Evolutionary conservation across 2,797 vertebrate genomes (phyloP).

Genomic region (Malurus leucopterus): DNA sequence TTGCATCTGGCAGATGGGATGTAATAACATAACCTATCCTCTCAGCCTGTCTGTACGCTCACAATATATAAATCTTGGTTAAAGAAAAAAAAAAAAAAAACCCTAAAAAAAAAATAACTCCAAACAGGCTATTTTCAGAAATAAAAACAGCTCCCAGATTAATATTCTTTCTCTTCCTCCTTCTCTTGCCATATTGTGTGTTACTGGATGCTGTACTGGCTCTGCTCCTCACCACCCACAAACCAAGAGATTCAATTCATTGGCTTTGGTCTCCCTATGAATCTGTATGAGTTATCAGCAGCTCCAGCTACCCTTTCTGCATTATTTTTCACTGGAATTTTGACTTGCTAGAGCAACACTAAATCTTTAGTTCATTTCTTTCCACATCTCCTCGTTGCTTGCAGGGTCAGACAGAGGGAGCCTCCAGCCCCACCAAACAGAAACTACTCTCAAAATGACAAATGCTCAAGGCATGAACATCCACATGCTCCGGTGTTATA

Average conservation of each 20-base stretch:
- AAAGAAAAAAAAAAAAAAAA: background rate
- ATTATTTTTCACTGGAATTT: constrained; percentile 27
- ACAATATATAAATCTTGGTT: background rate
- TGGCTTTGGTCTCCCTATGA: background rate
- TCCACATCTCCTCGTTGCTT: background rate
- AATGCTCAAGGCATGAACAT: background rate
- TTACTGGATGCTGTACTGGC: background rate
- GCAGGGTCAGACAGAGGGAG: constrained; percentile 2
- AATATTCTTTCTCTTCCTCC: background rate
- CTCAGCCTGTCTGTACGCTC: background rate
- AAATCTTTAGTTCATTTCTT: constrained; percentile 34
- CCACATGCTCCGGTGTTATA: background rate
- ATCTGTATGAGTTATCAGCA: constrained; percentile 40
- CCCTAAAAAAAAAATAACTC: background rate
- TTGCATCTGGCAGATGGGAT: background rate
- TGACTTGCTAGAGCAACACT: background rate
- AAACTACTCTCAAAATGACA: constrained; percentile 17
- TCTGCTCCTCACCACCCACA: background rate
- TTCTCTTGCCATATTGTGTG: background rate
- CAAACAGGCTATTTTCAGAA: background rate
- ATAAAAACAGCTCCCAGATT: background rate
- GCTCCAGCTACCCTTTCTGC: background rate
- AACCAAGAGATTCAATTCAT: constrained; percentile 32
- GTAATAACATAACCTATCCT: background rate
- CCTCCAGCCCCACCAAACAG: background rate